phyloP scores from a whole-genome alignment of 2,888 invertebrate genomes.

The Pteria penguin region DNA sequence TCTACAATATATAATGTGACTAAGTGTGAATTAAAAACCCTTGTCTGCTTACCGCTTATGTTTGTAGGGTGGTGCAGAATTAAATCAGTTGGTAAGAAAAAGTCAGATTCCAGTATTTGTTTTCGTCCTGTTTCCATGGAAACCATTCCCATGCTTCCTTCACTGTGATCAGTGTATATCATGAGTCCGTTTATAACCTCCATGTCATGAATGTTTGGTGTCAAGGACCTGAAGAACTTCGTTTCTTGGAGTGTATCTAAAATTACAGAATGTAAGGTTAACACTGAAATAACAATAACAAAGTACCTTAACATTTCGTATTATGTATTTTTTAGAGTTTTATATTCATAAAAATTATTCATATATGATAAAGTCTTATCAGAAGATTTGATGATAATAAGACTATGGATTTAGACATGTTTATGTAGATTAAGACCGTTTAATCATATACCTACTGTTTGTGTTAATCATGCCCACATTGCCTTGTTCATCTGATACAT shows the following conservation, averaged over 20 bases:
- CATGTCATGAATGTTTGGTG: constrained; percentile 63
- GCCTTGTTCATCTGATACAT: constrained; percentile 67
- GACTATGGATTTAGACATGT: no score
- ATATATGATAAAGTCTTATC: no score
- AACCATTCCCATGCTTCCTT: constrained; percentile 60
- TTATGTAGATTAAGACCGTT: no score
- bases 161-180: constrained; percentile 67
- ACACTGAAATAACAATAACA: no score
- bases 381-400: no score
- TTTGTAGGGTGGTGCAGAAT: constrained; percentile 63
- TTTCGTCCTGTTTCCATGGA: constrained; percentile 61
- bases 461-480: constrained; percentile 62
- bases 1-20: no score
- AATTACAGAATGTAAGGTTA: no score
- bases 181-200: constrained; percentile 57
- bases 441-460: constrained; percentile 67
- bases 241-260: no score
- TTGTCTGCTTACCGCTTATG: constrained; percentile 57
- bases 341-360: no score
- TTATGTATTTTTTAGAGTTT: no score
- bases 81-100: constrained; percentile 64
- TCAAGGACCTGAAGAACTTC: constrained; percentile 51
- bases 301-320: no score
- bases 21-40: no score
- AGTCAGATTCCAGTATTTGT: constrained; percentile 54